Base-by-base conservation (phyloP, 2,888 invertebrate species). In the Ypsolopha sequella region DNA sequence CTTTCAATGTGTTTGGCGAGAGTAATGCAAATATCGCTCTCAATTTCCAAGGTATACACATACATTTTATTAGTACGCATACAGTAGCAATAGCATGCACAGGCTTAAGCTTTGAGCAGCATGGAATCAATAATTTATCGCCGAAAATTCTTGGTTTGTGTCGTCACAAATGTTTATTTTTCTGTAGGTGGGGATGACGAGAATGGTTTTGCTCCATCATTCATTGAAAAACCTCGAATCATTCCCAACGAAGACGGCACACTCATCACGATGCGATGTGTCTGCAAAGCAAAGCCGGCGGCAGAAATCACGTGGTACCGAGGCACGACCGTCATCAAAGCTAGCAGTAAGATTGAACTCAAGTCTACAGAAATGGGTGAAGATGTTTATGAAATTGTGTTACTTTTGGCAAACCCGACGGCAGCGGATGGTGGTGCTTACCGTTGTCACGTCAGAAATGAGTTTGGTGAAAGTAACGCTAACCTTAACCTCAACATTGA, bases 21-120 rank as follows among this genome's bases (percentile, higher is more conserved):
- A 98, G 98, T 89, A 99, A 99, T 90, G 99, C 99, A 69, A 99
- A 99, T 88, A 99, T 99, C 89, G 97, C 98, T 76, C 94, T 99
- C 75, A 99, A 99, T 88, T 97, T 99, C 90, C 96, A 97, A 95
- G 97, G 97, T 96, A 93, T 90, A 65, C 58, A 36, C 9, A 34
- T 14, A 35, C 10, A 24, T 41, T 44, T 44, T 48, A 36, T 44
- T 14, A 48, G 48, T 51, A 54, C 53, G 56, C 53, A 52, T 50
- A 46, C 53, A 56, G 52, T 54, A 48, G 47, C 43, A 41, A 36
- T 36, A 58, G 85, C 84, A 84, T 81, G 82, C 60, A 48, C 61
- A 64, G 65, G 80, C 81, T 80, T 81, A 63, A 60, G 81, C 81
- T 81, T 80, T 58, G 56, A 64, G 79, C 81, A 68, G 84, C 85